Conservation (phyloP, 2,888 invertebrate species). For the Drosophila borborema region DNA sequence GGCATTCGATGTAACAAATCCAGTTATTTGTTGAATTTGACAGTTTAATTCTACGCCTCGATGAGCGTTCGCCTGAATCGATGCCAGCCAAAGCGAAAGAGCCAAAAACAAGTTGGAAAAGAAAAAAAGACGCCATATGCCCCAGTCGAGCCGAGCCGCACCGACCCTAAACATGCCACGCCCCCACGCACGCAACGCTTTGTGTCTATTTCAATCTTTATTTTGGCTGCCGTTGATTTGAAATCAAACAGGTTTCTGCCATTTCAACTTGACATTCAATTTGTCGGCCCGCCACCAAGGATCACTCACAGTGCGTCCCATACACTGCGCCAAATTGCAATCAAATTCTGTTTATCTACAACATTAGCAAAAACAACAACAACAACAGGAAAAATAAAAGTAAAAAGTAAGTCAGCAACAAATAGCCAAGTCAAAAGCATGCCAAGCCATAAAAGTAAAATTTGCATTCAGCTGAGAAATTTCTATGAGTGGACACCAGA, state of each 20-base stretch:
- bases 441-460: slow-evolving; percentile 55
- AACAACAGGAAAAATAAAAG: not conserved
- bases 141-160: slow-evolving; percentile 18
- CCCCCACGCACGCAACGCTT: slow-evolving; percentile 42
- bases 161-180: slow-evolving; percentile 14
- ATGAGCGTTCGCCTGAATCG: slow-evolving; percentile 64
- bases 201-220: slow-evolving; percentile 68
- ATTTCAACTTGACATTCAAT: slow-evolving; percentile 59
- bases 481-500: slow-evolving; percentile 61
- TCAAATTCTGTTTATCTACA: slow-evolving; percentile 25
- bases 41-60: slow-evolving; percentile 83
- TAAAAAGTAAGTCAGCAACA: not conserved
- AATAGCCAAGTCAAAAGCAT: slow-evolving; percentile 26
- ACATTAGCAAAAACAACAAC: too few relatives aligned
- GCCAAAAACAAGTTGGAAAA: too few relatives aligned
- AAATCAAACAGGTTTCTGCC: slow-evolving; percentile 71
- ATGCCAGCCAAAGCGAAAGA: slow-evolving; percentile 14
- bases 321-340: slow-evolving; percentile 32
- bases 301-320: slow-evolving; percentile 12
- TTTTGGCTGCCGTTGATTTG: slow-evolving; percentile 61
- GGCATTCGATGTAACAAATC: slow-evolving; percentile 68
- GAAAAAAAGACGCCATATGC: slow-evolving; percentile 4
- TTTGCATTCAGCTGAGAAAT: slow-evolving; percentile 62
- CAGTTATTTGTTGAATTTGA: slow-evolving; percentile 82
- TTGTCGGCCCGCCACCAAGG: slow-evolving; percentile 38